Evolutionary conservation across 2,888 invertebrate species (phyloP), one percentile per base, ranked within the genome.

Genomic region (Mesorhabditis spiculigera): DNA sequence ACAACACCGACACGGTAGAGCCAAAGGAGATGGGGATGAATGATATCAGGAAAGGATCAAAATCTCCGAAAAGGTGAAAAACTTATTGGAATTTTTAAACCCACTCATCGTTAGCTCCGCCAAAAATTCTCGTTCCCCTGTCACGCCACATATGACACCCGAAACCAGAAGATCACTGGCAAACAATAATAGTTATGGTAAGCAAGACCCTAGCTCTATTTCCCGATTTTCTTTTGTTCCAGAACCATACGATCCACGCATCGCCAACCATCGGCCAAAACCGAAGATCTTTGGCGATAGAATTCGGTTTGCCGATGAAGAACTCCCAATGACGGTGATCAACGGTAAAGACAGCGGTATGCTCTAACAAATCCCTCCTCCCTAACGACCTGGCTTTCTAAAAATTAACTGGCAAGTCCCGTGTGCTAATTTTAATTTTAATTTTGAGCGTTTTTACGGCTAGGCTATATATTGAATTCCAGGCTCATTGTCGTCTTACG

Each of bases 241-340:
- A 50, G 58, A 50, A 50, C 10, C 58, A 10, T 50, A 13, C n/a
- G 8, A 10, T 50, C 58, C 58, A 50, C 28, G 28, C 28, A 28
- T 28, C 28, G 28, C 28, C 28, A 28, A 28, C 28, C 28, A 28
- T 50, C 58, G 58, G 8, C n/a, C 58, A 50, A 50, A n/a, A 50
- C 8, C n/a, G 58, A 50, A n/a, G 3, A 50, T 50, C 10, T 10
- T 10, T 50, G 58, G 58, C 58, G 58, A 50, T 50, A 10, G 58
- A 50, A 50, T 50, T n/a, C 58, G 58, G 8, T 50, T 50, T n/a
- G 58, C 58, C n/a, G 58, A 50, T n/a, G 58, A 50, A 50, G 58
- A 50, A n/a, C n/a, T 50, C 8, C 58, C 58, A 50, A 50, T 50
- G 58, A 50, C 58, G n/a, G 58, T 50, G 58, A 50, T 50, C 58